Percentiles rank a stretch among this genome's conserved stretches.
These are phyloP conservation scores for Coenobita brevimanus DNA, from an alignment of 1,140 invertebrate genomes.

Conservation along the genomic window DNA sequence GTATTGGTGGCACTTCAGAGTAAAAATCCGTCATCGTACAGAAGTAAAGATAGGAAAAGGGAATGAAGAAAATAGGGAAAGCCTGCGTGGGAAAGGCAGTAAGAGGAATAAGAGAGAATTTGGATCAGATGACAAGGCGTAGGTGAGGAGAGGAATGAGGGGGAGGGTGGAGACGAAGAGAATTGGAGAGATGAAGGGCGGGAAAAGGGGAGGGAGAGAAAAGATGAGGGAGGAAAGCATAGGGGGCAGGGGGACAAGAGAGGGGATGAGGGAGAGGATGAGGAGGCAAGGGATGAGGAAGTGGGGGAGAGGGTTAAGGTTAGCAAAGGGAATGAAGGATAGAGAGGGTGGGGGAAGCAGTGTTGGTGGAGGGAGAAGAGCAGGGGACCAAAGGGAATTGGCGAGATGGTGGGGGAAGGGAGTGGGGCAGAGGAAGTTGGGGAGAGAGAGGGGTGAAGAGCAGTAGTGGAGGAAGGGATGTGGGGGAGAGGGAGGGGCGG, in stretches of 20 bases:
- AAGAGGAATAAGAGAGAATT: not conserved
- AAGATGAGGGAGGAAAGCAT: not conserved
- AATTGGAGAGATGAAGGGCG: not conserved
- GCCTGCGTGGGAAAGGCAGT: too few relatives aligned
- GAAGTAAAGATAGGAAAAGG: too few relatives aligned
- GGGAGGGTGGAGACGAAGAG: not conserved
- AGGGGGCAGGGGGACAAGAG: not conserved
- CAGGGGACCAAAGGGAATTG: not conserved
- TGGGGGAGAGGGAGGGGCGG: too few relatives aligned
- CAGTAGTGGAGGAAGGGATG: not conserved
- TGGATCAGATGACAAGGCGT: not conserved
- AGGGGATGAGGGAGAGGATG: not conserved
- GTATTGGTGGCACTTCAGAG: too few relatives aligned
- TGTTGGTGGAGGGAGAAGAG: not conserved
- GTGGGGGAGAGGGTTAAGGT: not conserved
- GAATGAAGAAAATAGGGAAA: too few relatives aligned
- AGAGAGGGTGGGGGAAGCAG: not conserved
- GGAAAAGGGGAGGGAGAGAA: not conserved
- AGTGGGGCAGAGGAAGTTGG: not conserved
- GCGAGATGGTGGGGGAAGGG: too few relatives aligned
- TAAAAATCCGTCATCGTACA: too few relatives aligned
- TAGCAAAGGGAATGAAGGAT: not conserved
- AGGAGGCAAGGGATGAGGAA: not conserved
- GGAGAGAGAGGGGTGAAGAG: not conserved
- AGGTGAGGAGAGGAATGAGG: not conserved